These are phyloP conservation scores for Hexactinellida sp. DNA, from an alignment of 37 sponge, comb jelly and placozoan species.

Conservation along the genomic window DNA sequence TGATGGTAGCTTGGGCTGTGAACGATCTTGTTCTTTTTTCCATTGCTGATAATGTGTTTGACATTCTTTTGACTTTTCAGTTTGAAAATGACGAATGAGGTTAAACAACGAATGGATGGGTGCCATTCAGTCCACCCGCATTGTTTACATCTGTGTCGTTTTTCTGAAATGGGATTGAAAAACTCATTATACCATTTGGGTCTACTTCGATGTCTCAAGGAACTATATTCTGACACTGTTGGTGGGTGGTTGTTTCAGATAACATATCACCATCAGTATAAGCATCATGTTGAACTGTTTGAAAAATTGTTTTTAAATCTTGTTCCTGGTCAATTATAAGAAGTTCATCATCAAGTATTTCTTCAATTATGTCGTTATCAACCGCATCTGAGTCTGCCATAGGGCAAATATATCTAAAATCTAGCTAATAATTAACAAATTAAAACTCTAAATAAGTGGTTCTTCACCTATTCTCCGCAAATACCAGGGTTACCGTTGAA, in stretches of 20 bases:
- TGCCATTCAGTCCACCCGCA: slow-evolving; percentile 8
- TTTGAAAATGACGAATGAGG: not conserved
- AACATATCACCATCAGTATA: not conserved
- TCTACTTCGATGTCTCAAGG: not conserved
- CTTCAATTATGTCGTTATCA: too few species aligned
- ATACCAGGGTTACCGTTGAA: too few species aligned
- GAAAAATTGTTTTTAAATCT: not conserved
- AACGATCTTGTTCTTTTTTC: not conserved
- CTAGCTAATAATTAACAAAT: too few species aligned
- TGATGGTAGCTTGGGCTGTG: not conserved
- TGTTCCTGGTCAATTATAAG: not conserved
- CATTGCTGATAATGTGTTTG: not conserved
- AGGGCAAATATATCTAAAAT: too few species aligned
- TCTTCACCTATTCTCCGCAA: too few species aligned
- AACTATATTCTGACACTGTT: not conserved
- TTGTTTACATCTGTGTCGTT: not conserved
- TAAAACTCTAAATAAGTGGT: too few species aligned
- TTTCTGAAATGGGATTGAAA: not conserved
- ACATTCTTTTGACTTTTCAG: not conserved
- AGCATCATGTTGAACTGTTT: not conserved
- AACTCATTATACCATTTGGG: slow-evolving; percentile 2
- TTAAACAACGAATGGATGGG: not conserved
- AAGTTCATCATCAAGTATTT: too few species aligned
- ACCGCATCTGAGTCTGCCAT: too few species aligned
- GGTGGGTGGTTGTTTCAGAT: not conserved